phyloP scores from a whole-genome alignment of 1,140 invertebrate genomes.

The Drosophila pachea region DNA sequence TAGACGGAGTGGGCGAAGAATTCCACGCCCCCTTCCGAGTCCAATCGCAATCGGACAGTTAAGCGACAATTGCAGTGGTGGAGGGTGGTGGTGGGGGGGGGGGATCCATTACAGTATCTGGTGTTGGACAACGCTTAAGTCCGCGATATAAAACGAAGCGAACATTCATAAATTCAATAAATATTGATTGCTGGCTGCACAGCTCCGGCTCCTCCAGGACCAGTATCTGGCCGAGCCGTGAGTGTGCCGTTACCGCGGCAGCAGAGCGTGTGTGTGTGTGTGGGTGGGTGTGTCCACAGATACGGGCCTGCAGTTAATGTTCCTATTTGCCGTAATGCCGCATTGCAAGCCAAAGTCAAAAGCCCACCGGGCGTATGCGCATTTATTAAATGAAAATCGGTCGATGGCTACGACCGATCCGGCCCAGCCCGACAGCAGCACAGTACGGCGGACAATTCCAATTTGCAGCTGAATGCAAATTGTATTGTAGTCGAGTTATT shows the following conservation, averaged over 20 bases:
- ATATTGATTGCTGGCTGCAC: slow-evolving; percentile 63
- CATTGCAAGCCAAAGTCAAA: slow-evolving; percentile 10
- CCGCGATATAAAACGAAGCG: slow-evolving; percentile 63
- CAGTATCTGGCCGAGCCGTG: too few relatives aligned
- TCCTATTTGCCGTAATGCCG: slow-evolving; percentile 40
- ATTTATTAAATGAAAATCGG: slow-evolving; percentile 74
- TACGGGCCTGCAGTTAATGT: slow-evolving; percentile 66
- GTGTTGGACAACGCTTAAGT: slow-evolving; percentile 60
- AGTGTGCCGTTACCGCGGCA: slow-evolving; percentile 35
- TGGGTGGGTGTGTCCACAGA: neutral
- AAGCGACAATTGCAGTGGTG: slow-evolving; percentile 50
- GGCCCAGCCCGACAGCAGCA: neutral
- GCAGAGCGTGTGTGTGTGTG: neutral
- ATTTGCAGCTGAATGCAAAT: slow-evolving; percentile 75
- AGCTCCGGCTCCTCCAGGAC: too few relatives aligned
- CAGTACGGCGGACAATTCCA: slow-evolving; percentile 48
- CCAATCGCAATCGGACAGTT: slow-evolving; percentile 47
- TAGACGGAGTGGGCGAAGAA: too few relatives aligned
- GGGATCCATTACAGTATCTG: slow-evolving; percentile 65
- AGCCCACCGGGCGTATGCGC: slow-evolving; percentile 58
- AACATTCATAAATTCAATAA: slow-evolving; percentile 68
- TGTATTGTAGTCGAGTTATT: slow-evolving; percentile 76
- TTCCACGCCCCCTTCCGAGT: slow-evolving; percentile 16
- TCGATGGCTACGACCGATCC: slow-evolving; percentile 14
- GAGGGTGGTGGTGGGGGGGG: too few relatives aligned